Base-by-base conservation (phyloP, 2,888 invertebrate species). In the Crematogaster levior region DNA sequence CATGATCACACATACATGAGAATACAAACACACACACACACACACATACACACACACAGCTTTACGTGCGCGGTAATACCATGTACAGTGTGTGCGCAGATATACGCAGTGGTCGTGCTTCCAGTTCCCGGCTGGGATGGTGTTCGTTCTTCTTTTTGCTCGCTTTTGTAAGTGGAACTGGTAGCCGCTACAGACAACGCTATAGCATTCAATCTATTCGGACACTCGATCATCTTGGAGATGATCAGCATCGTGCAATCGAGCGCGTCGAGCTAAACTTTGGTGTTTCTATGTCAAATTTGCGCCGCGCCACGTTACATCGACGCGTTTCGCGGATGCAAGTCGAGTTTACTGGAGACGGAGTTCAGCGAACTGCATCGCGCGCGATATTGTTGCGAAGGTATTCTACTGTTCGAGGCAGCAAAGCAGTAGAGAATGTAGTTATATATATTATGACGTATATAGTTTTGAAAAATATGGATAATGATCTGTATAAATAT, bases 311-410 rank as follows among this genome's bases (percentile, higher is more conserved):
- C 21, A 21, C 34, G 0, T 12, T 7, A 48, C 66, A 37, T 6
- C 40, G 40, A 27, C 40, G 63, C 63, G 63, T 65, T 65, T 40
- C 74, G 77, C 56, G 66, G 51, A 65, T 43, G 43, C 77, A 40
- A 56, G 53, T 24, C 56, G 70, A 43, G 77, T 37, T 40, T 37
- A 27, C 58, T 51, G 74, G 43, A 21, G 34, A 66, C 51, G 66
- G 75, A 53, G 77, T 79, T 79, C 77, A 79, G 77, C 70, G 77
- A 79, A 79, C 77, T 70, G 70, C 56, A 70, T 18, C 56, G 77
- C 68, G 77, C 70, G 70, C 70, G 66, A 79, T 79, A 79, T 56
- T 70, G 70, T 70, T 79, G 53, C 77, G 56, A 43, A 56, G 43
- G 43, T 70, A 61, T 79, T 30, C 15, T 68, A 21, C 70, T 51